phyloP scores from a whole-genome alignment of 2,888 invertebrate genomes.

The Drosophila meridionalis region DNA sequence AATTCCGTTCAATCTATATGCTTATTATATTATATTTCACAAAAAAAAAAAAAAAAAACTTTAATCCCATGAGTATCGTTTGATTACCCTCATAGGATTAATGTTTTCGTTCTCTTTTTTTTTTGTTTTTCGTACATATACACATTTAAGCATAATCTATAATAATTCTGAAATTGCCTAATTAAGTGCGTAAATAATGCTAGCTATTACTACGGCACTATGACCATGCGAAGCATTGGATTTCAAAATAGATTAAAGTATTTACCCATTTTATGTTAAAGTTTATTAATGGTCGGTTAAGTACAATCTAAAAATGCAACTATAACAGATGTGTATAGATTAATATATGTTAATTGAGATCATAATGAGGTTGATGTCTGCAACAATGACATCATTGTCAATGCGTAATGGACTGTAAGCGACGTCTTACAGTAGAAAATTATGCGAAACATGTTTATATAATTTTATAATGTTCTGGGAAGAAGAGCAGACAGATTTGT shows the following conservation, averaged over 20 bases:
- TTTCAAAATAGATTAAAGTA: slow-evolving; percentile 18
- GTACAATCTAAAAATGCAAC: slow-evolving; percentile 22
- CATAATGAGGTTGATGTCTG: slow-evolving; percentile 3
- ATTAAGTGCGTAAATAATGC: background rate
- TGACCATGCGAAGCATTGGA: background rate
- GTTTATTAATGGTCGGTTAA: slow-evolving; percentile 30
- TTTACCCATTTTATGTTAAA: slow-evolving; percentile 60
- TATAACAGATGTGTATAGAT: slow-evolving; percentile 6
- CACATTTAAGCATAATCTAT: background rate
- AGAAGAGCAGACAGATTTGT: slow-evolving; percentile 42
- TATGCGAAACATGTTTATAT: slow-evolving; percentile 51
- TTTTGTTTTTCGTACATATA: background rate
- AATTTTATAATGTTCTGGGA: slow-evolving; percentile 43
- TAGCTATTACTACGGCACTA: background rate
- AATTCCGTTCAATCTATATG: background rate
- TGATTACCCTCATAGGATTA: background rate
- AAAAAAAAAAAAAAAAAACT: background rate
- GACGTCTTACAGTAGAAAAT: slow-evolving; percentile 37
- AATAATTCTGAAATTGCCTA: background rate
- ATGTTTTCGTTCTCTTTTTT: background rate
- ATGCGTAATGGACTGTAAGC: slow-evolving; percentile 13
- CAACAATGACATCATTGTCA: slow-evolving; percentile 37
- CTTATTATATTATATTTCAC: background rate
- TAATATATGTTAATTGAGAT: slow-evolving; percentile 4
- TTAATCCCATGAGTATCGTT: background rate